phyloP scores from a whole-genome alignment of 1,140 invertebrate genomes.

The Camponotus vicinus region DNA sequence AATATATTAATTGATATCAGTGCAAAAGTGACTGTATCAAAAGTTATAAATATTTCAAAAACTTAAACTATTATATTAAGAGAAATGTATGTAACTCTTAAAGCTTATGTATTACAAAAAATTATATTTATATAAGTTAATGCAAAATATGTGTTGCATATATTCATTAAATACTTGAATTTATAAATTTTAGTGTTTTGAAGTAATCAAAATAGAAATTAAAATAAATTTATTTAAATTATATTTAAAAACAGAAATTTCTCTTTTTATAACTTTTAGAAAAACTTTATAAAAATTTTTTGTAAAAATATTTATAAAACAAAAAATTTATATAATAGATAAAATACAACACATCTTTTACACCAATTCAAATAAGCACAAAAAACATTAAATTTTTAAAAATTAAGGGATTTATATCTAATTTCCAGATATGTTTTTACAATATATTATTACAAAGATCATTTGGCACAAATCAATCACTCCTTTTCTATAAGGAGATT shows the following conservation, averaged over 20 bases:
- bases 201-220: conserved; percentile 6
- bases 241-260: too few relatives aligned
- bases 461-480: conserved; percentile 1
- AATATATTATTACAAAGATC: conserved; percentile 16
- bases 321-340: background rate
- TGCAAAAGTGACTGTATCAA: background rate
- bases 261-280: too few relatives aligned
- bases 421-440: conserved; percentile 20
- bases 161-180: background rate
- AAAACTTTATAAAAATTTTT: too few relatives aligned
- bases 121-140: conserved; percentile 1
- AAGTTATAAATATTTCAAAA: background rate
- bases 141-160: background rate
- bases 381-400: background rate
- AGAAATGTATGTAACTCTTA: too few relatives aligned
- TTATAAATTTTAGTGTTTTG: background rate
- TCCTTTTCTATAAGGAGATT: background rate
- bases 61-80: too few relatives aligned
- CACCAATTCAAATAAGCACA: background rate
- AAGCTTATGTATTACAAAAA: too few relatives aligned
- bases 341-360: background rate
- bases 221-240: background rate
- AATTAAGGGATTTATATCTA: conserved; percentile 1
- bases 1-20: background rate
- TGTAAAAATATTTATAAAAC: background rate